Evolutionary conservation across 2,113 vertebrate genomes (phyloP).

Genomic region (Cephalopterus ornatus): DNA sequence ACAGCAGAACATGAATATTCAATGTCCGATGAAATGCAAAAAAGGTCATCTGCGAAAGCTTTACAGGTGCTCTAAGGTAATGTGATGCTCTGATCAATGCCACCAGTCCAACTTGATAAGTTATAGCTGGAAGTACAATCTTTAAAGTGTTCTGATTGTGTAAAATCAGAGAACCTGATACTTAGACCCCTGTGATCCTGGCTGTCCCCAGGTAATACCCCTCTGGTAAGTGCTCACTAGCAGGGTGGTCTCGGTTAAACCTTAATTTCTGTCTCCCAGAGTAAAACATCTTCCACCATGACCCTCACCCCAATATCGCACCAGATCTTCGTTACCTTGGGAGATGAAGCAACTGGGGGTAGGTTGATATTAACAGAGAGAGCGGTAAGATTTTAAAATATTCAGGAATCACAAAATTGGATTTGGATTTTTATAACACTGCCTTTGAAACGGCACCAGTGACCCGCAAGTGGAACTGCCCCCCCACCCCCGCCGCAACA

Average conservation of each 20-base stretch:
- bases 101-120: not conserved
- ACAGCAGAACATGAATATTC: not conserved
- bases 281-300: accelerated
- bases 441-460: not conserved
- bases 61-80: not conserved
- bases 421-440: not conserved
- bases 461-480: not conserved
- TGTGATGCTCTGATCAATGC: not conserved
- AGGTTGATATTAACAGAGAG: not conserved
- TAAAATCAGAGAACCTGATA: not conserved
- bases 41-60: not conserved
- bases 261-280: not conserved
- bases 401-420: not conserved
- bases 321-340: accelerated
- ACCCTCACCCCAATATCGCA: accelerated
- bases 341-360: not conserved
- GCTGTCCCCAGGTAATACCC: not conserved
- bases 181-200: not conserved
- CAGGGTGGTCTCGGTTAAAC: not conserved
- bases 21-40: not conserved
- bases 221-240: not conserved
- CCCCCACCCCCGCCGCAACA: not conserved
- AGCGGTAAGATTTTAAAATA: not conserved
- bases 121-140: not conserved
- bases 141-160: not conserved